These are phyloP conservation scores for Bursaphelenchus okinawaensis DNA, from an alignment of 2,888 invertebrate species.

Conservation along the genomic window DNA sequence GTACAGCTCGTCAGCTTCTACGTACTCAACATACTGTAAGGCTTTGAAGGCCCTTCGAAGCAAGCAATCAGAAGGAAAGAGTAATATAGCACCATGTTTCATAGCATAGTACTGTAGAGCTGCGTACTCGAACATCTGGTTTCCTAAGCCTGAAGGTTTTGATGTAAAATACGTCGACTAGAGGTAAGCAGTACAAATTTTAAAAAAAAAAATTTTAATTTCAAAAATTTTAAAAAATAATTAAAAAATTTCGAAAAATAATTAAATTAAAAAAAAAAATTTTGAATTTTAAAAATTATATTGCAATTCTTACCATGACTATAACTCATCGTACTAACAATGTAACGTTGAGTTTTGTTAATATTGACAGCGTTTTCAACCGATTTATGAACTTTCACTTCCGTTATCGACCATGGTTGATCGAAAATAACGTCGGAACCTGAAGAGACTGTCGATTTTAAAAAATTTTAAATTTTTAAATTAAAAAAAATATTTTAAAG, in stretches of 20 bases:
- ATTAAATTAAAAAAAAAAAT: too few species aligned
- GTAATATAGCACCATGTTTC: conserved; percentile 29
- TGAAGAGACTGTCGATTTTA: too few species aligned
- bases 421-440: conserved; percentile 26
- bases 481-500: too few species aligned
- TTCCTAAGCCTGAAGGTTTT: conserved; percentile 45
- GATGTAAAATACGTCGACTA: conserved; percentile 6
- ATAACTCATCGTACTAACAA: conserved; percentile 32
- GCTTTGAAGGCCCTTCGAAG: conserved; percentile 31
- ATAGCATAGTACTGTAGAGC: conserved; percentile 36
- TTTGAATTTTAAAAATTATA: too few species aligned
- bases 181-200: too few species aligned
- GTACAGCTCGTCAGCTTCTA: conserved; percentile 4
- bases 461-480: too few species aligned
- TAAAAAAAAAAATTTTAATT: too few species aligned
- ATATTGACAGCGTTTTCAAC: conserved; percentile 9
- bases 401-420: conserved; percentile 23
- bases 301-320: conserved; percentile 29
- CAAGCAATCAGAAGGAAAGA: conserved; percentile 37
- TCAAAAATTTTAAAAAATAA: too few species aligned
- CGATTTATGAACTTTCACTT: conserved; percentile 4
- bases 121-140: conserved; percentile 55
- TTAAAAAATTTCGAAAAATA: too few species aligned
- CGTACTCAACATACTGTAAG: conserved; percentile 17
- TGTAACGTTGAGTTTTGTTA: conserved; percentile 11